phyloP scores from a whole-genome alignment of 1,140 invertebrate species.

The Palaemon carinicauda region DNA sequence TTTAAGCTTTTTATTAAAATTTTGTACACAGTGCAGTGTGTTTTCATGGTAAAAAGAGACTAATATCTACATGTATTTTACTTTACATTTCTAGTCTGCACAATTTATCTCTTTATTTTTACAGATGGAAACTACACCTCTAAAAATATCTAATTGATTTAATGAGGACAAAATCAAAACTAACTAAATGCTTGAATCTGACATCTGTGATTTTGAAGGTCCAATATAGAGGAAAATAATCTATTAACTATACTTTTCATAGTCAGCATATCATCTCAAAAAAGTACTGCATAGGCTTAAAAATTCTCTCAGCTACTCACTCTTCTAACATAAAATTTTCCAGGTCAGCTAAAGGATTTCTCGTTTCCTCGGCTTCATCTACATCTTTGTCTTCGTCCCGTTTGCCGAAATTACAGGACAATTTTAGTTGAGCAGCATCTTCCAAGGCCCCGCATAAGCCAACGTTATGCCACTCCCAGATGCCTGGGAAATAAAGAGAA shows the following conservation, averaged over 20 bases:
- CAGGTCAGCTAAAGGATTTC: not conserved
- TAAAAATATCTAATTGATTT: no score
- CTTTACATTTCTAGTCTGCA: no score
- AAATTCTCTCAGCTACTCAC: not conserved
- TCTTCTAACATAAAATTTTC: slow-evolving; percentile 28
- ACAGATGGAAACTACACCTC: no score
- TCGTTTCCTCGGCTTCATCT: slow-evolving; percentile 29
- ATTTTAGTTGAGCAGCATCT: not conserved
- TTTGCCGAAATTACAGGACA: not conserved
- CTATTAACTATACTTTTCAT: not conserved
- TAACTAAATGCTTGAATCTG: not conserved
- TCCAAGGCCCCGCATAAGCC: not conserved
- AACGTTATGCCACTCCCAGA: slow-evolving; percentile 17
- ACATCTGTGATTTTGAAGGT: no score
- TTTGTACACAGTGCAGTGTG: no score
- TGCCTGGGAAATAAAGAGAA: slow-evolving; percentile 7
- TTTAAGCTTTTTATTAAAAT: no score
- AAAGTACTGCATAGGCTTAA: not conserved
- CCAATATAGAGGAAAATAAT: no score
- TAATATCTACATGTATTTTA: no score
- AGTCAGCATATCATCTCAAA: no score
- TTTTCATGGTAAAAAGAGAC: no score
- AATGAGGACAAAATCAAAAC: no score
- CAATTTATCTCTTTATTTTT: no score
- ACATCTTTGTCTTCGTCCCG: slow-evolving; percentile 47